Evolutionary conservation across 2,113 vertebrate species (phyloP).

Genomic region (Chauna torquata): DNA sequence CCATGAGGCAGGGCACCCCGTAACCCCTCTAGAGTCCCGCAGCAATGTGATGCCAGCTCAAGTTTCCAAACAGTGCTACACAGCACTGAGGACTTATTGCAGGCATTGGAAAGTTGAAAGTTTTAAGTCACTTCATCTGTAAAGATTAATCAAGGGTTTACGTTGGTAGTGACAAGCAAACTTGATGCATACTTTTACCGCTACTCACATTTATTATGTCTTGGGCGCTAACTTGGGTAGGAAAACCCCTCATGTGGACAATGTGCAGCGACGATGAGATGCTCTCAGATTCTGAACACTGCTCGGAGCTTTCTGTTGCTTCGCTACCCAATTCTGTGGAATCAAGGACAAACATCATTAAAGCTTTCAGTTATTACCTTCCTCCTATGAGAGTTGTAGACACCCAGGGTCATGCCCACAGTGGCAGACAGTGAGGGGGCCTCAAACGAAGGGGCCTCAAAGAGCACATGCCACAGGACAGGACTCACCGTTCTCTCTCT

Average conservation of each 20-base stretch:
- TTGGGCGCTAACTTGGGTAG: conserved; percentile 79
- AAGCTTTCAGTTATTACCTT: no score
- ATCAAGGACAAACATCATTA: neutral
- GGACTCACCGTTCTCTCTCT: conserved; percentile 65
- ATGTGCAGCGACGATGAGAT: conserved; percentile 30
- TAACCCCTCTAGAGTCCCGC: neutral
- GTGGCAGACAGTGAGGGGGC: neutral
- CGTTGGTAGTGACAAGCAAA: fast-evolving
- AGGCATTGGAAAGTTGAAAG: neutral
- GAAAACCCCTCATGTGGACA: conserved; percentile 88
- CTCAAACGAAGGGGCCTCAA: neutral
- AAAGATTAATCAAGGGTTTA: neutral
- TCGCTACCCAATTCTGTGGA: conserved; percentile 58
- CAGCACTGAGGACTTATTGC: fast-evolving
- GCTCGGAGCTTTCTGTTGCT: conserved; percentile 34
- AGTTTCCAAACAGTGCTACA: fast-evolving
- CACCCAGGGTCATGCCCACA: fast-evolving
- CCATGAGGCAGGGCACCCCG: fast-evolving
- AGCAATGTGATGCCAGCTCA: no score
- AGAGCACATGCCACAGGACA: fast-evolving
- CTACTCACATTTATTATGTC: conserved; percentile 87
- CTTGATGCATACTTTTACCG: fast-evolving
- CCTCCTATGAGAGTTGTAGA: fast-evolving
- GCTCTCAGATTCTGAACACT: neutral
- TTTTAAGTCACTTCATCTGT: neutral